Conservation (phyloP, 2,797 vertebrate genomes). For the Buceros bicornis region DNA sequence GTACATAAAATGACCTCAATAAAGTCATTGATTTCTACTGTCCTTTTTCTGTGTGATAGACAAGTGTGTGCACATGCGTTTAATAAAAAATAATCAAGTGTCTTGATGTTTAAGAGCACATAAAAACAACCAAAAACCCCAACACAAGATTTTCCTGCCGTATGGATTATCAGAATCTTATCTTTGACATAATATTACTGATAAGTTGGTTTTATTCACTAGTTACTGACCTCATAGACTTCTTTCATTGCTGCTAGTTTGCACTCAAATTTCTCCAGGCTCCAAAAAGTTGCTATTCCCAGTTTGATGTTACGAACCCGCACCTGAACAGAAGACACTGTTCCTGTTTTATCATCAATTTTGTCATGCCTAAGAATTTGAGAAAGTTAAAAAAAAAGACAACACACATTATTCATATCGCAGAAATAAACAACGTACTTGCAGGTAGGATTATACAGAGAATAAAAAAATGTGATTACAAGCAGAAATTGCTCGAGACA, state of each 20-base stretch:
- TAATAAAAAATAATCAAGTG: rapidly evolving
- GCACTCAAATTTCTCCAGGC: conserved; percentile 92
- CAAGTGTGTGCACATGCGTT: rapidly evolving
- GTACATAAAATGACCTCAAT: neutral
- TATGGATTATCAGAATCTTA: neutral
- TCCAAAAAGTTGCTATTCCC: conserved; percentile 93
- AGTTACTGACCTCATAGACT: conserved; percentile 86
- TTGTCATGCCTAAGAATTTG: conserved; percentile 83
- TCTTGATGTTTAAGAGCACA: neutral
- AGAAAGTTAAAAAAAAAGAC: neutral
- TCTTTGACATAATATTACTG: neutral
- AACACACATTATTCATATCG: neutral
- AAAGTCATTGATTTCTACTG: neutral
- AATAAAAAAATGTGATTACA: neutral
- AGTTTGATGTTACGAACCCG: conserved; percentile 91
- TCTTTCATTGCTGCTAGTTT: conserved; percentile 94
- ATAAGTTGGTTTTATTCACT: neutral
- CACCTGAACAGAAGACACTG: conserved; percentile 79
- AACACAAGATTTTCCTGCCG: neutral
- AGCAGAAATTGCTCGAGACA: neutral
- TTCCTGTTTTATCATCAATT: conserved; percentile 66
- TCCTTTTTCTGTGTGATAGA: neutral
- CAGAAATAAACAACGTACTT: neutral
- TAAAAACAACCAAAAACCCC: neutral
- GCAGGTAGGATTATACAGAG: neutral